Evolutionary conservation across 2,888 invertebrate species (phyloP), one percentile per base, ranked within the genome.

Genomic region (Lepidochrysops patricia): DNA sequence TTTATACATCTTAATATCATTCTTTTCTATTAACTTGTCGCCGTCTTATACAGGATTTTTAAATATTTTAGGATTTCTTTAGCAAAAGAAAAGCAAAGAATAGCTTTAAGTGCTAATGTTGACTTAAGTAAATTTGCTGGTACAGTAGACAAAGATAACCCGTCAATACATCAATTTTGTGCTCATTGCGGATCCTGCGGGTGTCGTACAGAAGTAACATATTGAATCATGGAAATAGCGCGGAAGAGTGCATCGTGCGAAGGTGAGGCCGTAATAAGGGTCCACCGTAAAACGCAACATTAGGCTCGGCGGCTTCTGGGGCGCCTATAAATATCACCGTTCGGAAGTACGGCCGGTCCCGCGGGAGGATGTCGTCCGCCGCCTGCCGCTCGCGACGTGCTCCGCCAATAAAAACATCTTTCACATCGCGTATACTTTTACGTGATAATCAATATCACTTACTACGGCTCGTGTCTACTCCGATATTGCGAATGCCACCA

Each of bases 271-370:
- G 87, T 87, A 89, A 89, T 88, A 88, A 88, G 88, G 85, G 83
- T 54, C 80, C 72, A 84, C 84, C 88, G 86, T 89, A 89, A 89
- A 89, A 87, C 76, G 88, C 87, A 80, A 86, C 87, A 87, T 88
- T 87, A 88, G 87, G 87, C 87, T 87, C 81, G 83, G 86, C 83
- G 83, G 87, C 85, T 87, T 85, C 84, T 84, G 84, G 84, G 84
- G 79, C 84, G 81, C 85, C 87, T 83, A 88, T 89, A 89, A 89
- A 89, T 89, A 89, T 89, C 83, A 84, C 81, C 81, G 82, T 86
- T 87, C 79, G 87, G 79, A 87, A 87, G 87, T 89, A 84, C 83
- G 87, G 87, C 77, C 76, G 76, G 78, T 87, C 87, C 87, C 88
- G 82, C 79, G 88, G 88, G 88, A 87, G 79, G 74, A 80, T 73